phyloP scores from a whole-genome alignment of 2,797 vertebrate species.

The Phylloscopus collybita region DNA sequence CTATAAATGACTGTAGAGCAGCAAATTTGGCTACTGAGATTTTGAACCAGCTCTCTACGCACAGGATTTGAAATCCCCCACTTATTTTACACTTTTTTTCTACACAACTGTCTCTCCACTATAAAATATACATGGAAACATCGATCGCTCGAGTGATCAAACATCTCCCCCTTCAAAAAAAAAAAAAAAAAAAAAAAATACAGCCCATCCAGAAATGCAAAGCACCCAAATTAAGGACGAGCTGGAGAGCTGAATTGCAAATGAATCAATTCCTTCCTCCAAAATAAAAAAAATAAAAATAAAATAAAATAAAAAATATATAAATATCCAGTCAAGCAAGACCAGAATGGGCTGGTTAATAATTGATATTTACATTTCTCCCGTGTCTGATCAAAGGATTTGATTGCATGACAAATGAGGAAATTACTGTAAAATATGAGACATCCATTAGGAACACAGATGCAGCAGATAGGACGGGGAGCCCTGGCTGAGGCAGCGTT shows the following conservation, averaged over 20 bases:
- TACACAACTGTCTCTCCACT: not conserved
- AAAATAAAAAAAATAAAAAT: not conserved
- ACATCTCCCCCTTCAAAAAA: not conserved
- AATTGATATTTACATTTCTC: slow-evolving; percentile 65
- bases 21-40: slow-evolving; percentile 24
- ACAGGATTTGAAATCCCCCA: not conserved
- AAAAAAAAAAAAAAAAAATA: not conserved
- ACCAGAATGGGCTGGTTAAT: slow-evolving; percentile 48
- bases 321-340: slow-evolving; percentile 14
- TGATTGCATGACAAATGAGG: slow-evolving; percentile 65
- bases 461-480: not conserved
- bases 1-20: slow-evolving; percentile 10
- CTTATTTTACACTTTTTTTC: slow-evolving; percentile 9
- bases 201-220: not conserved
- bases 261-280: slow-evolving; percentile 17
- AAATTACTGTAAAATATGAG: slow-evolving; percentile 38
- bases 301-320: not conserved
- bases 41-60: not conserved
- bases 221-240: slow-evolving; percentile 23
- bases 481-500: accelerated
- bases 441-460: slow-evolving; percentile 28
- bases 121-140: slow-evolving; percentile 41
- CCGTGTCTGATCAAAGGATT: slow-evolving; percentile 60
- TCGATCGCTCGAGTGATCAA: slow-evolving; percentile 8
- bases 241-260: slow-evolving; percentile 15